Evolutionary conservation across 2,113 vertebrate genomes (phyloP).

Genomic region (Zeus faber): DNA sequence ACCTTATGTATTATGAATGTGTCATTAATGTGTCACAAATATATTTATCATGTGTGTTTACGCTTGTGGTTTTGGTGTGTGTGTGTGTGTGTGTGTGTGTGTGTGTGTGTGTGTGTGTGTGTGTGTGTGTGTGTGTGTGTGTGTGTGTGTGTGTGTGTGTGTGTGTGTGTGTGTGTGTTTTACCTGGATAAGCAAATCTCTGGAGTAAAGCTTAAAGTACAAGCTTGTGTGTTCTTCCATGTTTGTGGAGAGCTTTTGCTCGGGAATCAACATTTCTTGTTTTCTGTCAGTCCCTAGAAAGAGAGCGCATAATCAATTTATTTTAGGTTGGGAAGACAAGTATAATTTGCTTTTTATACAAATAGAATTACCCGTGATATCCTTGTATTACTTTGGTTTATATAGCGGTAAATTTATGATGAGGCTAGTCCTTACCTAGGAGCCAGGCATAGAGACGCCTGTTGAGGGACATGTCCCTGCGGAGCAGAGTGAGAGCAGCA

Average conservation of each 20-base stretch:
- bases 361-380: no score
- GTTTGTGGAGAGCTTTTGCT: slow-evolving; percentile 70
- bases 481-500: slow-evolving; percentile 85
- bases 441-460: slow-evolving; percentile 94
- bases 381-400: no score
- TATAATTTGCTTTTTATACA: no score
- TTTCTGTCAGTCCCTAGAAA: slow-evolving; percentile 88
- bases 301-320: not conserved
- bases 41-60: no score
- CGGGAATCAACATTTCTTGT: slow-evolving; percentile 80
- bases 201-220: slow-evolving; percentile 92
- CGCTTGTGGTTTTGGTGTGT: no score
- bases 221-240: slow-evolving; percentile 80
- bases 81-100: no score
- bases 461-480: slow-evolving; percentile 97
- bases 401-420: no score
- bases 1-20: no score
- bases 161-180: not conserved
- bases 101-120: no score
- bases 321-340: not conserved
- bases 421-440: no score
- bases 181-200: slow-evolving; percentile 89
- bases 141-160: not conserved
- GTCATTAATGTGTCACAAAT: no score
- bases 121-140: no score